Percentiles rank a stretch among this genome's conserved stretches.
Evolutionary conservation across 2,797 vertebrate species (phyloP).

Genomic region (Psittacula echo): DNA sequence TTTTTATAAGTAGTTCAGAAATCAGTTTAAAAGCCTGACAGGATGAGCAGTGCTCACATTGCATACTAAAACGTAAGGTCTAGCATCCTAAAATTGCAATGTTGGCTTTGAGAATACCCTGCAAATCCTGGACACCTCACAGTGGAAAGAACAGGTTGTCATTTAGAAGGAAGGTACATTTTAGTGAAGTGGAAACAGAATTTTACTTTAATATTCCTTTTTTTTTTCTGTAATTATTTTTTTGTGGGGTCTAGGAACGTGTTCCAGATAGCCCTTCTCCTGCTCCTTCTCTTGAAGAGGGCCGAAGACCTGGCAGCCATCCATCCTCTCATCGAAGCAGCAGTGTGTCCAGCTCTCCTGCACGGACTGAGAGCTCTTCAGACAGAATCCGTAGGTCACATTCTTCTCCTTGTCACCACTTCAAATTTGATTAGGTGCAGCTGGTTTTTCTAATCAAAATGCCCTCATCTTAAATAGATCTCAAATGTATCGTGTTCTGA

Average conservation of each 20-base stretch:
- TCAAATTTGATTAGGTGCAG: conserved; percentile 61
- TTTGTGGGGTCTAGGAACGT: conserved; percentile 86
- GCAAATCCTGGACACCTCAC: background rate
- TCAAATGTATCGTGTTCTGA: conserved; percentile 58
- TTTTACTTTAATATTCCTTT: background rate
- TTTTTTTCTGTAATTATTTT: conserved; percentile 1
- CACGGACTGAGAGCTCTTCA: conserved; percentile 96
- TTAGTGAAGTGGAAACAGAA: background rate
- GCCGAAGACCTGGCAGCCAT: conserved; percentile 95
- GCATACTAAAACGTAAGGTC: background rate
- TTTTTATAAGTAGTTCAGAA: background rate
- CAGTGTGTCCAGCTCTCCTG: conserved; percentile 99
- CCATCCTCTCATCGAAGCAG: conserved; percentile 98
- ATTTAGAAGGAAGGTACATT: background rate
- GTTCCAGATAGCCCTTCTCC: conserved; percentile 97
- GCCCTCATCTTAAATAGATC: conserved; percentile 53
- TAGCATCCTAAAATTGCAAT: background rate
- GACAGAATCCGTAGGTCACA: conserved; percentile 97
- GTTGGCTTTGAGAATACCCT: background rate
- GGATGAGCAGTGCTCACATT: background rate
- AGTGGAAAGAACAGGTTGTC: background rate
- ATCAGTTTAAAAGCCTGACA: background rate
- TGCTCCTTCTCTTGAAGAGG: conserved; percentile 95
- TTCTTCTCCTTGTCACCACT: conserved; percentile 65
- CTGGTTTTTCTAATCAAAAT: conserved; percentile 72